Base-by-base conservation (phyloP, 1,140 invertebrate genomes). In the Diorhabda sublineata region DNA sequence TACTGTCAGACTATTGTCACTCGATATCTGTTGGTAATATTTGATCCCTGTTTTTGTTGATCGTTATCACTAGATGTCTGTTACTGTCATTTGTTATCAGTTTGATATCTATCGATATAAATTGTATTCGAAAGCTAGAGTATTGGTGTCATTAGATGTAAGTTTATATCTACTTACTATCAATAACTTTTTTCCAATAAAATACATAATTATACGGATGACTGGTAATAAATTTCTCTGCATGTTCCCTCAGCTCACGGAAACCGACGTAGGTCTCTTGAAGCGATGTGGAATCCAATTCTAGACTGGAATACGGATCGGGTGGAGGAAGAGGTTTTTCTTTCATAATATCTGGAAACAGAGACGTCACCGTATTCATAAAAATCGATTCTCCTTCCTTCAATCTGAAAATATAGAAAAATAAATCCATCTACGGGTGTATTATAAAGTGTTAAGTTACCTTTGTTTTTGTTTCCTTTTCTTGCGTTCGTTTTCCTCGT, bases 401-500 rank as follows among this genome's bases (percentile, higher is more conserved):
- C 9, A 80, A 62, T 58, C 72, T 73, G 8, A 45, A 67, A 60
- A 45, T 42, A 64, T 60, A 1, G 43, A 44, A 11, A 42, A 43
- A 9, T 61, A 3, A 0, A 52, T 26, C 26, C 26, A 26, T 26
- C 26, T 26, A 26, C 26, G 26, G 26, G 26, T 26, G 26, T 26
- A 26, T 26, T 26, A 26, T 26, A 26, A 26, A 26, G 26, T 26
- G 26, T 26, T 26, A 26, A 26, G 26, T 64, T 64, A 72, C 61
- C 72, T 75, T 47, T 74, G 70, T 66, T 77, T 76, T 58, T 79
- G 77, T 67, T 80, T 82, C 44, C 74, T 66, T 11, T 80, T 81
- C 52, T 83, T 85, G 42, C 70, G 73, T 8, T 73, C 72, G 2
- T 78, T 79, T 44, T 84, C 82, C 58, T 80, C 74, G 41, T 82